phyloP scores from a whole-genome alignment of 2,888 invertebrate species.

The Pristionchus exspectatus region DNA sequence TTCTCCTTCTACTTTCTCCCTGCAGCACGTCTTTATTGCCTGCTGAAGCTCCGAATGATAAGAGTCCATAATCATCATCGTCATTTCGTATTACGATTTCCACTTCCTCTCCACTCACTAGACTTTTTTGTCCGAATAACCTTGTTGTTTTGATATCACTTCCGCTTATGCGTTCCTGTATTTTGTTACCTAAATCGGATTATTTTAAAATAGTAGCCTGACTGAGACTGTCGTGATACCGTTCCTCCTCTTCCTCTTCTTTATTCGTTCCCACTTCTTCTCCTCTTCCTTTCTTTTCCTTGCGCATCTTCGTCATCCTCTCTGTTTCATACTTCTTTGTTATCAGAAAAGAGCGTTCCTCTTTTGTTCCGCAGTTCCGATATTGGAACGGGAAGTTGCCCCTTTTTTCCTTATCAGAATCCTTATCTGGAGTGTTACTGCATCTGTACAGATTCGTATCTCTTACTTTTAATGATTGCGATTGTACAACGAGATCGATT shows the following conservation, averaged over 20 bases:
- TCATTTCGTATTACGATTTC: constrained; percentile 26
- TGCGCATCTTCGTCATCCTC: constrained; percentile 36
- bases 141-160: neutral
- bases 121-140: neutral
- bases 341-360: neutral
- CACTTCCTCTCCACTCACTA: neutral
- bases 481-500: neutral
- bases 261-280: neutral
- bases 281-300: constrained; percentile 10
- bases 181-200: too few species aligned
- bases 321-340: constrained; percentile 30
- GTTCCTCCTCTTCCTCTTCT: neutral
- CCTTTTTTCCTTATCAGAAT: neutral
- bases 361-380: neutral
- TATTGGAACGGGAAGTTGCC: neutral
- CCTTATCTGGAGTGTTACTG: neutral
- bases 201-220: too few species aligned
- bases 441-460: neutral
- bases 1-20: neutral
- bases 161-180: neutral
- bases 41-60: neutral
- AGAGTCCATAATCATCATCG: neutral
- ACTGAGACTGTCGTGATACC: neutral
- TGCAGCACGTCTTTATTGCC: neutral
- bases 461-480: too few species aligned